Evolutionary conservation across 35 echinoderm and acorn worm genomes (phyloP), one percentile per base, ranked within the genome.

Genomic region (Ophiothrix spiculata): DNA sequence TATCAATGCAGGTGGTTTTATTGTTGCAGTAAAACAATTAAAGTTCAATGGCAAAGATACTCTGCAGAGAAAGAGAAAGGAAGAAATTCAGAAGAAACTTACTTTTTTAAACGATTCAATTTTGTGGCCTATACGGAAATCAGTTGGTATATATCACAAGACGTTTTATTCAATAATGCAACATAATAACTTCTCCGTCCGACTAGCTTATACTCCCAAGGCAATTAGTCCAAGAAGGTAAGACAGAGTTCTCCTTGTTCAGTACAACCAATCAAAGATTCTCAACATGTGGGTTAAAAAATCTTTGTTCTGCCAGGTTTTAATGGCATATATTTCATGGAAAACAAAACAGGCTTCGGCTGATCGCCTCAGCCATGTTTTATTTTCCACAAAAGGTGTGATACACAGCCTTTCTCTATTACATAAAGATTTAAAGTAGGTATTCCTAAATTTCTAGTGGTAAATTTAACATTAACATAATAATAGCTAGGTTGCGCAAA

Each of bases 101-200:
- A 77, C 78, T 49, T 87, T 82, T n/a, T 82, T 88, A 10, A 88
- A 88, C 36, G 45, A 88, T 37, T 81, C 86, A 8, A 56, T 88
- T 16, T 35, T 88, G 8, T 88, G 86, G 86, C n/a, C 1, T 78
- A 79, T 33, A 56, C 77, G 60, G 77, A 88, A 36, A 88, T 46
- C 39, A 81, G 86, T 23, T 32, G 39, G 4, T 49, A 56, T 38
- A 49, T 88, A 19, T 60, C 69, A 34, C 41, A 88, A 15, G 77
- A 37, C 6, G 77, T 75, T 35, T 49, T 81, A 6, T 35, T 88
- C 2, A 77, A 81, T 4, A 56, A 81, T 49, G 56, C 37, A 28
- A 42, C 28, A 10, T 88, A 88, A 42, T 49, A 75, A 31, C 56
- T 88, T 39, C 86, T 78, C 6, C 38, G 80, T 28, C 77, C 33